phyloP scores from a whole-genome alignment of 2,797 vertebrate genomes.

The Okamejei kenojei region DNA sequence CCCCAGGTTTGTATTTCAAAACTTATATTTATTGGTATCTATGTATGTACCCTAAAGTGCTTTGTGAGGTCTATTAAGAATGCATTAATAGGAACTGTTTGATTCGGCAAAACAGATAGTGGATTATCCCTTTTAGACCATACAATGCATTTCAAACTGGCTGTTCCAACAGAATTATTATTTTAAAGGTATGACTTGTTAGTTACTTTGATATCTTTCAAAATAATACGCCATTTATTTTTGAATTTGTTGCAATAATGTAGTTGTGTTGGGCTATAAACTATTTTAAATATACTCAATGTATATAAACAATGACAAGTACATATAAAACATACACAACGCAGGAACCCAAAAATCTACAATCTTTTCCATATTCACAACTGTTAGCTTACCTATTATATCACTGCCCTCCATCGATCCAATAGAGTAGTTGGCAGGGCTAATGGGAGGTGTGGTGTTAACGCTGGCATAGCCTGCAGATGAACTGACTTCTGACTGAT shows the following conservation, averaged over 20 bases:
- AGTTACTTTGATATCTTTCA: not conserved
- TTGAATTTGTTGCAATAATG: not conserved
- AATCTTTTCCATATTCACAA: not conserved
- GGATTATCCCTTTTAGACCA: not conserved
- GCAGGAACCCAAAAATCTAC: not conserved
- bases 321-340: not conserved
- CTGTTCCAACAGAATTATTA: not conserved
- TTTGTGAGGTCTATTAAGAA: not conserved
- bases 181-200: not conserved
- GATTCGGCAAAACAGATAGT: not conserved
- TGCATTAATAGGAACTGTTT: not conserved
- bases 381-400: constrained; percentile 63
- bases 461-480: constrained; percentile 79
- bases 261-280: not conserved
- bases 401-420: constrained; percentile 72
- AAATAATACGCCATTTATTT: not conserved
- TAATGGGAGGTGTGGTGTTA: constrained; percentile 73
- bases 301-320: not conserved
- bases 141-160: not conserved
- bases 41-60: not conserved
- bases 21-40: no score
- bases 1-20: no score
- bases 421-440: constrained; percentile 75
- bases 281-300: not conserved
- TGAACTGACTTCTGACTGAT: constrained; percentile 87